Base-by-base conservation (phyloP, 2,888 invertebrate species). In the Drosophila austrosaltans region DNA sequence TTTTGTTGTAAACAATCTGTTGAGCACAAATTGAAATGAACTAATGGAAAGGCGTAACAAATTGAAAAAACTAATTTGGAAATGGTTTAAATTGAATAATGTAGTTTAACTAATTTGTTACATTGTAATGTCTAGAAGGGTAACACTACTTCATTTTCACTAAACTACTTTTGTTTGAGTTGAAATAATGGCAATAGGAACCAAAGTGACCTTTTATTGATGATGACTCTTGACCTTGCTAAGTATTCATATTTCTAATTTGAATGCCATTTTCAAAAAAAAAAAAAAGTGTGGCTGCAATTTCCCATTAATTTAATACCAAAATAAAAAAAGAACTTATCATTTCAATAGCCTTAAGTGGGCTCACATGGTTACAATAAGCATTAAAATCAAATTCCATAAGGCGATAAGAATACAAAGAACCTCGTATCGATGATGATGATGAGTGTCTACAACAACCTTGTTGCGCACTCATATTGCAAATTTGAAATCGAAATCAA, bases 401-500 rank as follows among this genome's bases (percentile, higher is more conserved):
- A 66, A 66, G 76, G 76, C 76, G 61, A 56, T 71, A 57, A 56
- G 16, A 56, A 59, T 20, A 57, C 6, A 48, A 48, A 48, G 48
- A 48, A 48, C 25, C 22, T 48, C 48, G 48, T 48, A 53, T n/a
- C 53, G 72, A 57, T 61, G 36, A 65, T 42, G 44, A 65, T 42
- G 44, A 36, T 42, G 44, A 48, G 48, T 48, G 48, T 48, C 48
- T 48, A 48, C 32, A 28, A 61, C 65, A 81, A 74, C 82, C 82
- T 81, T 82, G 84, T 63, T 62, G 68, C 42, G 20, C 74, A 66
- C 74, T 63, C 63, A 71, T 36, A 53, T 60, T 71, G 82, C 62
- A 22, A 70, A 69, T 69, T 48, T 48, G 63, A 69, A 87, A 76
- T 72, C 76, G 70, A 87, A 69, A 67, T 73, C 74, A 75, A 73